phyloP scores from a whole-genome alignment of 2,888 invertebrate genomes.

The Tinea pellionella region DNA sequence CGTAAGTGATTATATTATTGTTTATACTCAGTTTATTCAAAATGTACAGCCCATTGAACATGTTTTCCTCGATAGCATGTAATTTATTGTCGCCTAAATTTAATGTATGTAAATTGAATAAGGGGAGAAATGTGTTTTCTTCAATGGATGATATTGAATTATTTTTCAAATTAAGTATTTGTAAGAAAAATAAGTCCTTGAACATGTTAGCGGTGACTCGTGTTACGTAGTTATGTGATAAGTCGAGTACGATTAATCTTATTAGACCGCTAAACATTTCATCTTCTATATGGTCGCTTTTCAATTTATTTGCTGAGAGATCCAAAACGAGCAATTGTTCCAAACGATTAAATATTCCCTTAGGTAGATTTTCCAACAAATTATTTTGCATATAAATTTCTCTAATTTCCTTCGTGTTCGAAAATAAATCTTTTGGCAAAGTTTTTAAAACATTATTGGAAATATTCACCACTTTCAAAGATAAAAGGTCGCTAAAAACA shows the following conservation, averaged over 20 bases:
- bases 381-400: conserved; percentile 90
- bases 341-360: conserved; percentile 84
- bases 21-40: conserved; percentile 86
- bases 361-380: conserved; percentile 84
- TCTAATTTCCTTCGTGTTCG: conserved; percentile 81
- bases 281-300: conserved; percentile 86
- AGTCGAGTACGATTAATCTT: conserved; percentile 85
- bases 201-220: conserved; percentile 85
- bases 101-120: conserved; percentile 89
- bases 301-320: conserved; percentile 86
- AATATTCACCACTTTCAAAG: conserved; percentile 84
- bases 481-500: conserved; percentile 81
- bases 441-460: conserved; percentile 87
- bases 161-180: conserved; percentile 86
- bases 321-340: conserved; percentile 89
- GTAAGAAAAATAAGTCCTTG: conserved; percentile 87
- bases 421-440: conserved; percentile 85
- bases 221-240: conserved; percentile 85
- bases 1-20: conserved; percentile 81
- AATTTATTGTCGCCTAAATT: conserved; percentile 89
- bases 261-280: conserved; percentile 89
- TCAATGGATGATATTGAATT: conserved; percentile 87
- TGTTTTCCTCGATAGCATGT: conserved; percentile 80
- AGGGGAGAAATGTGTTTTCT: conserved; percentile 86
- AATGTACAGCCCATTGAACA: conserved; percentile 87